Conservation (phyloP, 2,797 vertebrate species). For the Stomatorhinus walkeri region DNA sequence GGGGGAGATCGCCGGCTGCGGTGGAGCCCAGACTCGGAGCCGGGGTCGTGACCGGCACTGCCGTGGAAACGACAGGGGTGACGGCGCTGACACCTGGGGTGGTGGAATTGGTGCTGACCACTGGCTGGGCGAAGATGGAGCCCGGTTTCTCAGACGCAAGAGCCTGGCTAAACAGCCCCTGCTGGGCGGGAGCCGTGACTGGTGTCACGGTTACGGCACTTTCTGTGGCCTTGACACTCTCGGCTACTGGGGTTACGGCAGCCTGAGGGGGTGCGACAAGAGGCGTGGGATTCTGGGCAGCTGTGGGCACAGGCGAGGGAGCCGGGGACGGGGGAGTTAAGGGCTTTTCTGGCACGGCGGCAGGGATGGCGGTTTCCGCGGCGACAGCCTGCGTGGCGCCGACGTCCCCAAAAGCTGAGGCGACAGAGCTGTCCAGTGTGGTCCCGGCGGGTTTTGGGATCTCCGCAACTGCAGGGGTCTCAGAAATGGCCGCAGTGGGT, state of each 20-base stretch:
- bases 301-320: neutral
- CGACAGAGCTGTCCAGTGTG: constrained; percentile 19
- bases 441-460: constrained; percentile 22
- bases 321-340: constrained; percentile 27
- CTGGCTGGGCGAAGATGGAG: constrained; percentile 58
- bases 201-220: neutral
- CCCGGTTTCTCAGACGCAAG: constrained; percentile 55
- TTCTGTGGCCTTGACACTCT: constrained; percentile 32
- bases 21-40: constrained; percentile 10
- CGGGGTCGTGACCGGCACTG: constrained; percentile 30
- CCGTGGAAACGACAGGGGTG: constrained; percentile 44
- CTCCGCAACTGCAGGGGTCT: constrained; percentile 38
- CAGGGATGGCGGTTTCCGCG: constrained; percentile 14
- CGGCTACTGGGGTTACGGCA: constrained; percentile 28
- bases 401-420: neutral
- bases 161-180: constrained; percentile 54
- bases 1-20: neutral
- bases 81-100: constrained; percentile 33
- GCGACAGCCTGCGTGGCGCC: neutral
- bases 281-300: constrained; percentile 9
- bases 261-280: constrained; percentile 1
- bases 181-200: constrained; percentile 25
- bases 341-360: constrained; percentile 4
- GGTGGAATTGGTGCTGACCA: constrained; percentile 37
- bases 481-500: constrained; percentile 41